Base-by-base conservation (phyloP, 2,113 vertebrate genomes). In the Scomber colias region DNA sequence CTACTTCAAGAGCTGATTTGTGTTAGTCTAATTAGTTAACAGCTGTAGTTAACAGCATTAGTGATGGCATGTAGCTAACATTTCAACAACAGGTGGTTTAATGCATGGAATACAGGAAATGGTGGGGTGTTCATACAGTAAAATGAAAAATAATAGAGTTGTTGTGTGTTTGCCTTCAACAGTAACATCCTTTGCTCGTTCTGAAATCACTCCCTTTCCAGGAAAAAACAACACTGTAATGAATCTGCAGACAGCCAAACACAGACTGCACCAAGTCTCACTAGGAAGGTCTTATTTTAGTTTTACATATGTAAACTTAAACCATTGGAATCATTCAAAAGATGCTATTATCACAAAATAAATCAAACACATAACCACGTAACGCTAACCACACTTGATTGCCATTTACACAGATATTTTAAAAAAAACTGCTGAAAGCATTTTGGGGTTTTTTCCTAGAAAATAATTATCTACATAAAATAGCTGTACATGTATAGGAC, bases 1-100 rank as follows among this genome's bases (percentile, higher is more conserved):
- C 7, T 30, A 40, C 35, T 59, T 55, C 49, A 30, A 46, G 10
- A 11, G 45, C 6, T 45, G 17, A 63, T 62, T 46, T 74, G 24
- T 35, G 24, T 66, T 67, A 19, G 35, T 67, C 71, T 74, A 54
- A 21, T 50, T 60, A 27, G 24, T 27, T 27, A 27, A 5, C 21
- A 65, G 49, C 24, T 44, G 57, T 30, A n/a, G n/a, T n/a, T n/a
- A n/a, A n/a, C n/a, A 21, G 30, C 16, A 24, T 50, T 9, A 19
- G 16, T 54, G 2, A 53, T 53, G 11, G 17, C 14, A 63, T 45
- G 2, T 24, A 13, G 3, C 4, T 24, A 50, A 45, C 24, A 27
- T 21, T 19, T 14, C 3, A 40, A 35, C 3, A 40, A 35, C 31
- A 35, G 31, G 31, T 35, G 31, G 31, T 35, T 35, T 35, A 35